Evolutionary conservation across 2,888 invertebrate genomes (phyloP).

Genomic region (Himalopsyche kuldschensis): DNA sequence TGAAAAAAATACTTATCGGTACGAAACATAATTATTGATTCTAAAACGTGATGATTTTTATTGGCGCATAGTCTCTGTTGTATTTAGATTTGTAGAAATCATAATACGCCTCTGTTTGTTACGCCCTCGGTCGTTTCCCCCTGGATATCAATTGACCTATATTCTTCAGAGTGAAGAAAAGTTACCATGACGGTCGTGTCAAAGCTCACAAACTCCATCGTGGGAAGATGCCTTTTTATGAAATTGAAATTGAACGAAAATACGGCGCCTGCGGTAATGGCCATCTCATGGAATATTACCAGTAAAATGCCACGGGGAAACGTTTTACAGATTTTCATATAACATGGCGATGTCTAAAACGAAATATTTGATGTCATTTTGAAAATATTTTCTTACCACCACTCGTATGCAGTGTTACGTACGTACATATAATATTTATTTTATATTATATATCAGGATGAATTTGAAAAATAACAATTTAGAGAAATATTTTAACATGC

Average conservation of each 20-base stretch:
- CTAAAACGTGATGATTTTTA: too few species aligned
- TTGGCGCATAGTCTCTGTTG: too few species aligned
- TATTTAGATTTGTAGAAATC: background rate
- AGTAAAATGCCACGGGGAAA: background rate
- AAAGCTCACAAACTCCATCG: background rate
- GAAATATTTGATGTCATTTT: background rate
- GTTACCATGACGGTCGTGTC: constrained; percentile 1
- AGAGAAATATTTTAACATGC: too few species aligned
- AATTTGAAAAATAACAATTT: too few species aligned
- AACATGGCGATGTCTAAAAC: background rate
- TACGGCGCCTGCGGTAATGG: background rate
- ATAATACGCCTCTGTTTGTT: background rate
- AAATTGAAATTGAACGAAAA: background rate
- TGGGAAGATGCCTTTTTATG: background rate
- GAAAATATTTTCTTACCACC: background rate
- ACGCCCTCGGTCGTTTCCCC: background rate
- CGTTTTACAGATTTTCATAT: background rate
- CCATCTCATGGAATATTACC: background rate
- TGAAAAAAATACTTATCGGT: too few species aligned
- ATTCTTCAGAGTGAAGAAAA: constrained; percentile 8
- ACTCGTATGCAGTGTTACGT: background rate
- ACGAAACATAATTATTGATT: too few species aligned
- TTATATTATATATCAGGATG: too few species aligned
- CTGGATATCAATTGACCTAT: constrained; percentile 18
- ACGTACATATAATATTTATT: background rate